Evolutionary conservation across 2,888 invertebrate genomes (phyloP).

Genomic region (Cheilosia grossa): DNA sequence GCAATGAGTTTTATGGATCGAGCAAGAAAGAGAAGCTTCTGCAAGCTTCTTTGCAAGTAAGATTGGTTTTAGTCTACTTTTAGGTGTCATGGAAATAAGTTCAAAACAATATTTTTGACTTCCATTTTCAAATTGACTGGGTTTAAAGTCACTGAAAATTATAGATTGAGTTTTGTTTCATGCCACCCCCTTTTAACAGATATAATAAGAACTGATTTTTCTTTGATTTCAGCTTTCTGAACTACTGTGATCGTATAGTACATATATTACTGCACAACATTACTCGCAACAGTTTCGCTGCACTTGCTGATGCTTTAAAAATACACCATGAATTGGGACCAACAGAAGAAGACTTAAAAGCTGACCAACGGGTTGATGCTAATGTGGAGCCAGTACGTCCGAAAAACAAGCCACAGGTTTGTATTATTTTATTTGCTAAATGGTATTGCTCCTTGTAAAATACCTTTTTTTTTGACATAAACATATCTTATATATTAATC

Average conservation of each 20-base stretch:
- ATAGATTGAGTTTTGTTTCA: too few relatives aligned
- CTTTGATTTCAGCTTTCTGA: conserved; percentile 86
- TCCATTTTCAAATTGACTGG: too few relatives aligned
- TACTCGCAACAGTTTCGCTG: conserved; percentile 86
- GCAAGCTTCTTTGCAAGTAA: conserved; percentile 91
- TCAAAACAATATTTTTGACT: too few relatives aligned
- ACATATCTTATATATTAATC: too few relatives aligned
- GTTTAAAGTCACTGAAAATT: too few relatives aligned
- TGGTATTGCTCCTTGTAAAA: too few relatives aligned
- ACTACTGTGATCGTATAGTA: conserved; percentile 88
- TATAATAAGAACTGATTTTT: neutral
- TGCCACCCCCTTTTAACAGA: too few relatives aligned
- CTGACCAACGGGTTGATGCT: conserved; percentile 83
- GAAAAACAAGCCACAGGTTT: conserved; percentile 83
- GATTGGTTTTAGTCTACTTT: neutral
- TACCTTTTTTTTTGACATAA: too few relatives aligned
- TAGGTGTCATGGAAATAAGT: neutral
- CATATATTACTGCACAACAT: conserved; percentile 88
- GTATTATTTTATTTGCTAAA: too few relatives aligned
- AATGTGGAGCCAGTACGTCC: conserved; percentile 84
- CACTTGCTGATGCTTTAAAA: conserved; percentile 85
- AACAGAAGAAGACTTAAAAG: conserved; percentile 82
- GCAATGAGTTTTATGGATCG: conserved; percentile 95
- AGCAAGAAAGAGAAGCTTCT: conserved; percentile 92
- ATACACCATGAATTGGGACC: conserved; percentile 85